Evolutionary conservation across 2,888 invertebrate genomes (phyloP), one percentile per base, ranked within the genome.

Genomic region (Dasysyrphus tricinctus): DNA sequence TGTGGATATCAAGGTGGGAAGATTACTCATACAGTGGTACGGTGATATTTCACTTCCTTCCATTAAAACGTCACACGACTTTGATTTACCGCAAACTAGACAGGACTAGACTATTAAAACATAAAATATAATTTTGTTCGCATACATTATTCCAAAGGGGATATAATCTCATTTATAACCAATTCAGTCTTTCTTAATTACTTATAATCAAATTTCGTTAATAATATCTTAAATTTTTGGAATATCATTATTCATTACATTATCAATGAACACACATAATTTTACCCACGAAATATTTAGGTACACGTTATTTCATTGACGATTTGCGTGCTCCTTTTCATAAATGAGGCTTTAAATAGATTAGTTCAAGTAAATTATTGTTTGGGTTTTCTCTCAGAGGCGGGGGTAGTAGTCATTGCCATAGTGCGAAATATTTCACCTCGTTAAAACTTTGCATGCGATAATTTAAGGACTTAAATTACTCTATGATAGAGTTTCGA

Each of bases 391-490:
- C 7, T 47, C 5, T 11, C 14, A 3, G 16, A 4, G 9, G 1
- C 32, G 2, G 34, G 7, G 11, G 1, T 32, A 7, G 16, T 2
- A 5, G 16, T 32, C 19, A 14, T 19, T n/a, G 12, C 16, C 47
- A 47, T 16, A 12, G 34, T 47, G 47, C 9, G 12, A 16, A 51
- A 51, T 57, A 67, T 67, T 67, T 67, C 57, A 67, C 67, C 56
- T 76, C 76, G 57, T 67, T 65, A 37, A 57, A 37, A 76, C 24
- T 57, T 67, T 29, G 12, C 67, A 67, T 67, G 57, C 16, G 11
- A 67, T 67, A 24, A 76, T 67, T 63, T 75, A 63, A 63, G 63
- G 54, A 29, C 63, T 42, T 44, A 47, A 47, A 29, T 72, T 57
- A 47, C 56, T 7, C 24, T 24, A 24, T 24, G 3, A 24, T 3